Conservation (phyloP, 2,113 vertebrate genomes). For the Gymnogyps californianus region DNA sequence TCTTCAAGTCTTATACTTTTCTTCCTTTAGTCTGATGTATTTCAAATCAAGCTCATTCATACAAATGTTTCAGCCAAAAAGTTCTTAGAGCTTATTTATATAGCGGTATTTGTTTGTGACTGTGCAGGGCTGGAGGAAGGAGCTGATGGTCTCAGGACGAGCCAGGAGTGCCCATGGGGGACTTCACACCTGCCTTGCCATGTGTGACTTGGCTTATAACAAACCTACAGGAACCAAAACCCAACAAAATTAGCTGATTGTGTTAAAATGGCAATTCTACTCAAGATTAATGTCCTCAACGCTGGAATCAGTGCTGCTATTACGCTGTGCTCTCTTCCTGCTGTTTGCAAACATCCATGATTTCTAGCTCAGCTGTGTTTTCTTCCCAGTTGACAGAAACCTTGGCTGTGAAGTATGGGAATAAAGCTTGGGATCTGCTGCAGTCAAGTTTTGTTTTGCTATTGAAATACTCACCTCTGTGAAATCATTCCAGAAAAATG, state of each 20-base stretch:
- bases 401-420: neutral
- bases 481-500: neutral
- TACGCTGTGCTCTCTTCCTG: neutral
- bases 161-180: neutral
- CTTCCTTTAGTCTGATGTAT: neutral
- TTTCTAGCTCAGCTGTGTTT: neutral
- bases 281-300: neutral
- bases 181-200: neutral
- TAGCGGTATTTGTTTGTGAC: neutral
- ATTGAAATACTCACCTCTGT: conserved; percentile 12
- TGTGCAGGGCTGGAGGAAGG: neutral
- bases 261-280: neutral
- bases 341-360: neutral
- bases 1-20: neutral
- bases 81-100: neutral
- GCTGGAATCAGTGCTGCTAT: neutral
- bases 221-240: neutral
- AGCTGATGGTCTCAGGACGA: neutral
- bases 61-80: neutral
- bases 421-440: neutral
- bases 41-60: neutral
- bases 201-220: neutral
- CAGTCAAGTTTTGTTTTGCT: neutral
- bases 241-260: neutral
- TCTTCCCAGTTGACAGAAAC: neutral